Base-by-base conservation (phyloP, 2,888 invertebrate genomes). In the Cryptocephalus moraei region DNA sequence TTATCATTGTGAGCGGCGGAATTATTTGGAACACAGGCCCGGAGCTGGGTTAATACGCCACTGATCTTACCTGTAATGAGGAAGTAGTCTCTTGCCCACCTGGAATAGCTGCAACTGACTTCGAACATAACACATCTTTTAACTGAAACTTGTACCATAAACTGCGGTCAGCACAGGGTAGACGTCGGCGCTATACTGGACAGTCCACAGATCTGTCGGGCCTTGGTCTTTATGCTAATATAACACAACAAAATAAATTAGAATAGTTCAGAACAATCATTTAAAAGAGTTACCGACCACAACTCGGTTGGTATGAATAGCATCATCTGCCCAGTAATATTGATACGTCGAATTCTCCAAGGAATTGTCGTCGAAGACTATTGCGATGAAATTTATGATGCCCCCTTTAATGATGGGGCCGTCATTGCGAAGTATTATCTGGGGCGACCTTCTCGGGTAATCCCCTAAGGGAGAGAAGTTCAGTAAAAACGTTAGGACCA, bases 341-440 rank as follows among this genome's bases (percentile, higher is more conserved):
- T 62, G 68, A 70, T 78, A 86, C 1, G 56, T 62, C 12, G 73
- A 77, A 4, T 59, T 61, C 42, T 71, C 72, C 8, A 62, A 56
- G 11, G 68, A 69, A 44, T 69, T 59, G 1, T 57, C 53, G 38
- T 73, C 69, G 33, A 67, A 70, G 22, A 86, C 68, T 51, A 75
- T 74, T 12, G 82, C 84, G 54, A 69, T 78, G 62, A 90, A 84
- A 52, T 80, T 81, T 39, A 88, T 75, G 44, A 77, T 80, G 4
- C 82, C 82, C 14, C 88, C 90, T 45, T 79, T 70, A 12, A 88
- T 80, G n/a, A 81, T 79, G 41, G 84, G 82, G 8, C 82, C 81
- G 67, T 84, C 76, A 52, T 77, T 77, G 40, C 45, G 12, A 10
- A 49, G 11, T 32, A 22, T 41, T 11, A 52, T 41, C 11, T 45